Base-by-base conservation (phyloP, 2,888 invertebrate genomes). In the Chymomyza amoena region DNA sequence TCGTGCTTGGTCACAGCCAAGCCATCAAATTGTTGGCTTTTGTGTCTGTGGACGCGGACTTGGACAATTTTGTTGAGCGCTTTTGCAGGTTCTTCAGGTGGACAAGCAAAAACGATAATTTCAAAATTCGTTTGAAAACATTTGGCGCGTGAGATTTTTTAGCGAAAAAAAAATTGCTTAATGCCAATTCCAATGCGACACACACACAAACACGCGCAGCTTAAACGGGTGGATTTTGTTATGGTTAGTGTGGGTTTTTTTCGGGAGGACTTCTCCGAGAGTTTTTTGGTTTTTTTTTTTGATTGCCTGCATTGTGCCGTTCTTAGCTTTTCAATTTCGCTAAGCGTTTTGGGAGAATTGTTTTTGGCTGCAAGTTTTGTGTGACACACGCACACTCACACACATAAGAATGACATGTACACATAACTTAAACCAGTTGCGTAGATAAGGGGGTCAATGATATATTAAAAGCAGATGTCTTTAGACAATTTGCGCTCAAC, bases 261-360 rank as follows among this genome's bases (percentile, higher is more conserved):
- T 66, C 25, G 25, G 25, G 25, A 4, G 1, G 3, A 25, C 2
- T 25, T 4, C 25, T 4, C 70, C 60, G 69, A 56, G 59, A n/a
- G n/a, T n/a, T 59, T 66, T 63, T 68, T 32, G 25, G 7, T 52
- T 54, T 61, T 59, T n/a, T n/a, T 20, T 75, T 69, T 64, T 69
- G 75, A 71, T 73, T 79, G 18, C 72, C 71, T 82, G 70, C 70
- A 72, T 78, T 82, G 82, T 84, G 80, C 69, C 63, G 69, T 75
- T 71, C 76, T 80, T 78, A 68, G 66, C 78, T 69, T 72, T 76
- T 64, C 66, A 70, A 72, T 80, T 73, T 73, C 18, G 60, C 54
- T 3, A 16, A 36, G 59, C 56, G 66, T 25, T 64, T 61, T 32
- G 32, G 32, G 32, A 32, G 32, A 32, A 32, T 32, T 7, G 32